These are phyloP conservation scores for Empidonax alnorum DNA, from an alignment of 2,113 vertebrate species.

Conservation along the genomic window DNA sequence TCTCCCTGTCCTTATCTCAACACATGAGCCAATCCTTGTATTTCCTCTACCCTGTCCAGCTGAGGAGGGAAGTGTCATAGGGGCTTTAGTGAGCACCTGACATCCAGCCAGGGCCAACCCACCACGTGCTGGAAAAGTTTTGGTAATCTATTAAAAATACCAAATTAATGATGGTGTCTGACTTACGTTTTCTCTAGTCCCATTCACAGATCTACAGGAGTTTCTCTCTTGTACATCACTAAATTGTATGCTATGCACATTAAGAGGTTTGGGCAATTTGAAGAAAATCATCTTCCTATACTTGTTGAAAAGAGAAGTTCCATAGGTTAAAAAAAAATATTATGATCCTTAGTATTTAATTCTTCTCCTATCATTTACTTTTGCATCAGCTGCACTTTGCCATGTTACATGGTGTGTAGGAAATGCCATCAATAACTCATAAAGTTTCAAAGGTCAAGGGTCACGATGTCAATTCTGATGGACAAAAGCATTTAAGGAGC, in stretches of 20 bases:
- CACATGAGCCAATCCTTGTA: neutral
- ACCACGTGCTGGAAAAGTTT: neutral
- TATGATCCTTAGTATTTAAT: neutral
- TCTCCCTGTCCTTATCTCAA: neutral
- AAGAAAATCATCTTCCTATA: neutral
- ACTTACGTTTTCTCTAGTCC: neutral
- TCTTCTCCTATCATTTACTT: neutral
- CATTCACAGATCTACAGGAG: neutral
- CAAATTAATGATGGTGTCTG: neutral
- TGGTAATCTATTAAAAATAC: neutral
- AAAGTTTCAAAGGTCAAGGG: neutral
- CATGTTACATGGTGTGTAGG: fast-evolving
- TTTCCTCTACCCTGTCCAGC: neutral
- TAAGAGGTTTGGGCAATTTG: neutral
- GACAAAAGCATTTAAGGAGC: neutral
- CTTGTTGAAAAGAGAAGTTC: neutral
- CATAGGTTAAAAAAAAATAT: neutral
- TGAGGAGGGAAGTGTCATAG: neutral
- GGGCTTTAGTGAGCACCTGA: neutral
- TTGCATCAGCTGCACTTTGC: neutral
- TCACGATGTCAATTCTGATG: neutral
- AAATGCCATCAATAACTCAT: neutral
- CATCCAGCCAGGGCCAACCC: neutral
- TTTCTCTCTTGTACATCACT: neutral
- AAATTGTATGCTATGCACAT: neutral